These are phyloP conservation scores for Vesta saturnalis DNA, from an alignment of 2,888 invertebrate genomes.

Conservation along the genomic window DNA sequence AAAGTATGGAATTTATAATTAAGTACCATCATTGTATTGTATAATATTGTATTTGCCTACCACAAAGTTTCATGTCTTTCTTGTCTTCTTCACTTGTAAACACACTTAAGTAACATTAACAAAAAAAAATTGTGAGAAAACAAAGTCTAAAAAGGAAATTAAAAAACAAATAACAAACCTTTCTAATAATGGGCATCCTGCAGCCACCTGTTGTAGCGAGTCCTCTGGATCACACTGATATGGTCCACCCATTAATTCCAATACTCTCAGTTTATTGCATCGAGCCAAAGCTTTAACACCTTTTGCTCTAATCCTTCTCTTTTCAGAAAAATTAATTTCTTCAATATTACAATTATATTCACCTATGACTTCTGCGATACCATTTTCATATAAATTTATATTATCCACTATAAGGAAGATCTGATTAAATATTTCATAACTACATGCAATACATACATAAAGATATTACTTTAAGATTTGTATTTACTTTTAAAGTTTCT, in stretches of 20 bases:
- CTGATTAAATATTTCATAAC: background rate
- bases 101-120: too few species aligned
- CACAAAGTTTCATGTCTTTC: too few species aligned
- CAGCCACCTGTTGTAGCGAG: slow-evolving; percentile 51
- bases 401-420: slow-evolving; percentile 47
- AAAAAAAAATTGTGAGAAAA: too few species aligned
- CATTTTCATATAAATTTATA: slow-evolving; percentile 50
- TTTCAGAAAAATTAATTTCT: slow-evolving; percentile 50
- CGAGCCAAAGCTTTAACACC: slow-evolving; percentile 49
- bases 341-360: slow-evolving; percentile 45
- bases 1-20: too few species aligned
- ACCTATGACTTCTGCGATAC: slow-evolving; percentile 50
- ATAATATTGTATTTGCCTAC: too few species aligned
- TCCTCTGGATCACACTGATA: slow-evolving; percentile 53
- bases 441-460: slow-evolving; percentile 46
- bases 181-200: slow-evolving; percentile 51
- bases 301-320: slow-evolving; percentile 47
- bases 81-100: too few species aligned
- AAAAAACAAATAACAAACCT: too few species aligned
- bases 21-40: too few species aligned
- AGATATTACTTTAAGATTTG: slow-evolving; percentile 43
- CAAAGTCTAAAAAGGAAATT: too few species aligned
- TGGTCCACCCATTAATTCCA: slow-evolving; percentile 46
- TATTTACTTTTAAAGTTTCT: slow-evolving; percentile 49
- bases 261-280: slow-evolving; percentile 48